phyloP scores from a whole-genome alignment of 2,113 vertebrate species.

The Marmota flaviventris region DNA sequence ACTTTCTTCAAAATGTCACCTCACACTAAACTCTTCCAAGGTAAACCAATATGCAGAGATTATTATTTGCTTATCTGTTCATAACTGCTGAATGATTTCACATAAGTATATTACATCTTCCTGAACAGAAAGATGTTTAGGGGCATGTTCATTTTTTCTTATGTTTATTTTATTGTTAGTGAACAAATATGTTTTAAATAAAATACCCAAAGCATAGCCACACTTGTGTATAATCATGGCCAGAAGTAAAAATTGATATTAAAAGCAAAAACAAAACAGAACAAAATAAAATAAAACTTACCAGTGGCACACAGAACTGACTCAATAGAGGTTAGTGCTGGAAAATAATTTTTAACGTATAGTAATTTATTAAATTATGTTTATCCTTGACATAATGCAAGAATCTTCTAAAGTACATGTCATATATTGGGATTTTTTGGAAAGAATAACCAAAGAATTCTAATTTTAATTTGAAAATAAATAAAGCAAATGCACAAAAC shows the following conservation, averaged over 20 bases:
- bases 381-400: background rate
- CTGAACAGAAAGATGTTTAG: background rate
- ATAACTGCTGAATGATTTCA: background rate
- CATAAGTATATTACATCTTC: background rate
- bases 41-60: background rate
- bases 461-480: background rate
- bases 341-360: background rate
- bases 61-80: background rate
- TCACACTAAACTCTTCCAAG: background rate
- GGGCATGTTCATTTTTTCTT: background rate
- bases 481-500: background rate
- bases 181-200: background rate
- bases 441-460: background rate
- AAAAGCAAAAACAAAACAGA: background rate
- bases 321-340: background rate
- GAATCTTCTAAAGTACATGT: background rate
- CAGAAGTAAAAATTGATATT: background rate
- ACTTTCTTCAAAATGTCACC: background rate
- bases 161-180: slow-evolving; percentile 1
- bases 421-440: background rate
- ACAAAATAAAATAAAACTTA: background rate
- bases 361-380: background rate
- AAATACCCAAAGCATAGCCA: background rate
- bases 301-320: background rate
- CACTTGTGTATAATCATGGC: background rate